Base-by-base conservation (phyloP, 2,797 vertebrate species). In the Labroides dimidiatus region DNA sequence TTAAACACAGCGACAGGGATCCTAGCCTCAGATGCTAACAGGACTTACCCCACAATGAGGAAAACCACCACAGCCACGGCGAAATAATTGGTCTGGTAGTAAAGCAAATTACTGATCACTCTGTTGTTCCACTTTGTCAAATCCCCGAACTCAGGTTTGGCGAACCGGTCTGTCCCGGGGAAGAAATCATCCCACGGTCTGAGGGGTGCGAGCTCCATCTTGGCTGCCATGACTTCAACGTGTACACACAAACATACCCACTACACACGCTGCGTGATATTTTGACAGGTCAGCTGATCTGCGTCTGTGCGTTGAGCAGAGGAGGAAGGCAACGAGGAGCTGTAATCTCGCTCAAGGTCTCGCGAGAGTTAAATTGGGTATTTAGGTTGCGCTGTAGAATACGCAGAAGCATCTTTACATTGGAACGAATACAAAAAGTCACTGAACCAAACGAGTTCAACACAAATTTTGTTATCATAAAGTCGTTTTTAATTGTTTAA, bases 51-150 rank as follows among this genome's bases (percentile, higher is more conserved):
- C 6, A 99, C 96, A 8, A 98, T 89, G 49, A 97, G 79, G 74
- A 98, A 91, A 58, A 97, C 93, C 64, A 92, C 87, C 64, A 96
- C 74, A 3, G 90, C 95, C 83, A 91, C 89, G 27, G 91, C 93
- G 70, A 98, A 94, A 70, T 99, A 99, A 85, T 98, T 98, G 39
- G 96, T 99, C 93, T 99, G 97, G 87, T 97, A 99, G 80, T 98
- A 99, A 47, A 99, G 91, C 73, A 99, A 81, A 78, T 99, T 99
- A 87, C 93, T 98, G 87, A 99, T 95, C 23, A 99, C 95, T 33
- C 96, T 87, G 90, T 96, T 97, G 93, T 99, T 99, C 97, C 97
- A 99, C 85, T 95, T 97, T 0, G 94, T 87, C 54, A 98, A 88
- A 84, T 99, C 96, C 30, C 91, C 85, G 52, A 96, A 87, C 52